These are phyloP conservation scores for Pinna nobilis DNA, from an alignment of 1,140 invertebrate species.

Conservation along the genomic window DNA sequence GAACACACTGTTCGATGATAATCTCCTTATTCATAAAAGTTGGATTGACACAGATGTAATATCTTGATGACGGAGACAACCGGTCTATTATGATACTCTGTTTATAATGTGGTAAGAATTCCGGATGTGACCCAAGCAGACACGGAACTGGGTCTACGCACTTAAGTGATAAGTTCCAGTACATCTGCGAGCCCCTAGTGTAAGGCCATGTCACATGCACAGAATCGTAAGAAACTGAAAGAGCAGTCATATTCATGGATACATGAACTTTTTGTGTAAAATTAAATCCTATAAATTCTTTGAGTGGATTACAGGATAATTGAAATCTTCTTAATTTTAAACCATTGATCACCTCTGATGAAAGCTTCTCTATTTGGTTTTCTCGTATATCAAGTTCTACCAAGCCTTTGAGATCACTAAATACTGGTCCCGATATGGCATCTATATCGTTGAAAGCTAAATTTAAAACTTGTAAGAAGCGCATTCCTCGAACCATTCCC, in stretches of 20 bases:
- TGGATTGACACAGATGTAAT: conserved; percentile 51
- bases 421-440: conserved; percentile 52
- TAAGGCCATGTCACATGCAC: conserved; percentile 49
- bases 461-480: conserved; percentile 60
- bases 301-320: conserved; percentile 42
- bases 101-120: conserved; percentile 37
- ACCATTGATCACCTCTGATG: conserved; percentile 17
- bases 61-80: conserved; percentile 25
- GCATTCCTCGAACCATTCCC: conserved; percentile 71
- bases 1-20: conserved; percentile 45
- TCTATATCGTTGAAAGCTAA: conserved; percentile 61
- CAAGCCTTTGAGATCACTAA: conserved; percentile 42
- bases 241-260: conserved; percentile 41
- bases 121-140: conserved; percentile 5
- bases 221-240: background rate
- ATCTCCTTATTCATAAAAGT: conserved; percentile 38
- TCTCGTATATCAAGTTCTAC: conserved; percentile 28
- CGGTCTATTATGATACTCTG: conserved; percentile 10
- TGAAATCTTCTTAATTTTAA: conserved; percentile 9
- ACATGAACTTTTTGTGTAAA: conserved; percentile 33
- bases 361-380: conserved; percentile 29
- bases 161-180: conserved; percentile 41
- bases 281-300: conserved; percentile 34
- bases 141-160: conserved; percentile 27
- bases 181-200: conserved; percentile 42